Conservation (phyloP, 1,140 invertebrate species). For the Cylas formicarius region DNA sequence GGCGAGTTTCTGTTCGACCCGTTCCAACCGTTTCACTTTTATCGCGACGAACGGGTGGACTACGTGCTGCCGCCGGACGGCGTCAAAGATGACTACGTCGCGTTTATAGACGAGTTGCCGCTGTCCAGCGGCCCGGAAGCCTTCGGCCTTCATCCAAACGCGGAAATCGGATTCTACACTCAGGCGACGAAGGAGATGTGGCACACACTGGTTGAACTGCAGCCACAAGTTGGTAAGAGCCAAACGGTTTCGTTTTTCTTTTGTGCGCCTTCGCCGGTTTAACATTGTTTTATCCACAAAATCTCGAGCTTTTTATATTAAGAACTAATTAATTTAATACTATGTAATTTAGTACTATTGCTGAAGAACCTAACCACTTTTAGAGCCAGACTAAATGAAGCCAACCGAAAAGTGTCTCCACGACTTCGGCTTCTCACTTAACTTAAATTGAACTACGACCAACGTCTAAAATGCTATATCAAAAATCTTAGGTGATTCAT, state of each 20-base stretch:
- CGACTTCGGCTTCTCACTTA: no score
- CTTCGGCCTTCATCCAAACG: slow-evolving; percentile 86
- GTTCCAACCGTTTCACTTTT: slow-evolving; percentile 86
- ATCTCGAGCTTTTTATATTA: no score
- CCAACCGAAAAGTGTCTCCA: no score
- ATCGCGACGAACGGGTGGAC: slow-evolving; percentile 63
- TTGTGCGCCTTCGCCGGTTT: background rate
- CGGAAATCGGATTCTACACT: slow-evolving; percentile 87
- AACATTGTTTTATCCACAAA: no score
- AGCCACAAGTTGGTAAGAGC: slow-evolving; percentile 71
- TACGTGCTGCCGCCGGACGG: slow-evolving; percentile 70
- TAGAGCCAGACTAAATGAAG: no score
- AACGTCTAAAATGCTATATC: no score
- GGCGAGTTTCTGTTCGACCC: slow-evolving; percentile 86
- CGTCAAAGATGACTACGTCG: slow-evolving; percentile 61
- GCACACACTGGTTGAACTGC: slow-evolving; percentile 73
- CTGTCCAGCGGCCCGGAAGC: slow-evolving; percentile 74
- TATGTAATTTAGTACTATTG: no score
- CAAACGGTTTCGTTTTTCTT: background rate
- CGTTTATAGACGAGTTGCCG: slow-evolving; percentile 63
- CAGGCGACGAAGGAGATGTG: slow-evolving; percentile 77
- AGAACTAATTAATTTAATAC: no score
- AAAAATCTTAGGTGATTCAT: no score
- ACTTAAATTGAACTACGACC: no score
- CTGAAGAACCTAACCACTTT: no score